These are phyloP conservation scores for Kryphioiulus occultus DNA, from an alignment of 2,888 invertebrate species.

Conservation along the genomic window DNA sequence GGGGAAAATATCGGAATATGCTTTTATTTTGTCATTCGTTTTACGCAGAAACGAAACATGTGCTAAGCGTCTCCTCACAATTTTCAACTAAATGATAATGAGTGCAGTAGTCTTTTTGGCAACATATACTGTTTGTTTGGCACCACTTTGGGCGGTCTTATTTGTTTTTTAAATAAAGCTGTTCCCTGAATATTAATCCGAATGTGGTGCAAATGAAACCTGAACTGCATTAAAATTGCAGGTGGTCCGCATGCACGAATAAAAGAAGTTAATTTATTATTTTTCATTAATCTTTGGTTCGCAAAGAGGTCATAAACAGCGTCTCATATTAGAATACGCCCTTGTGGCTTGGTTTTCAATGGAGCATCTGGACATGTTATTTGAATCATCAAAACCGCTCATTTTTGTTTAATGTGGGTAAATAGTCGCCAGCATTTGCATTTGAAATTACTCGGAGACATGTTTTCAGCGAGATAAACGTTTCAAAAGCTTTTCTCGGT, in stretches of 20 bases:
- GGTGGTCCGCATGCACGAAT: constrained; percentile 1
- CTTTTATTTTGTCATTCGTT: not conserved
- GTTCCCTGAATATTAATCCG: not conserved
- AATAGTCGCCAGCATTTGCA: not conserved
- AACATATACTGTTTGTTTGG: not conserved
- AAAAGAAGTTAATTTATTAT: constrained; percentile 6
- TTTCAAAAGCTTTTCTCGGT: not conserved
- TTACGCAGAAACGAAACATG: no score
- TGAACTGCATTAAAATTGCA: not conserved
- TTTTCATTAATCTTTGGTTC: constrained; percentile 1
- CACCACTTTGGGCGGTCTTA: constrained; percentile 1
- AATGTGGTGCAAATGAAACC: not conserved
- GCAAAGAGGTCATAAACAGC: not conserved
- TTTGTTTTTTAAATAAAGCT: not conserved
- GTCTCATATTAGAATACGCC: not conserved
- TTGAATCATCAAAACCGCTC: not conserved
- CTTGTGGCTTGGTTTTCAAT: not conserved
- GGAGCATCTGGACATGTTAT: not conserved
- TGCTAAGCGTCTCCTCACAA: not conserved
- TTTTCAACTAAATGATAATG: no score
- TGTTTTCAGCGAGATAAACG: not conserved
- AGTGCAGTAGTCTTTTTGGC: not conserved
- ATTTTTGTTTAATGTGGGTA: not conserved
- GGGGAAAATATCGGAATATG: no score
- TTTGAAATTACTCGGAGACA: not conserved